Percentiles rank a stretch among this genome's conserved stretches.
Evolutionary conservation across 2,797 vertebrate genomes (phyloP).

Genomic region (Tangara arthus): DNA sequence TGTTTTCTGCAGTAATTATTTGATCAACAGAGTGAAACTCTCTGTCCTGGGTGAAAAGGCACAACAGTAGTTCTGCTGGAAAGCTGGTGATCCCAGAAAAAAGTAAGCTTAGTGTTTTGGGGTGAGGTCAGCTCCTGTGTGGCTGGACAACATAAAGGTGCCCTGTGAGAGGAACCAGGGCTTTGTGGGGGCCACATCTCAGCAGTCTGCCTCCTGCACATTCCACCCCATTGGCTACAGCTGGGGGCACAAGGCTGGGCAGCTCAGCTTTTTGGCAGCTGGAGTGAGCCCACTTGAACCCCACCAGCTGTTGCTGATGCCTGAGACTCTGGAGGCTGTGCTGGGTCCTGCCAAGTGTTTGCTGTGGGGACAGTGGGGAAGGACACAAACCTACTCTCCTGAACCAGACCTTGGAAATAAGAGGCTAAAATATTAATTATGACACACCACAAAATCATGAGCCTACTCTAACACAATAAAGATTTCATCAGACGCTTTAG

Average conservation of each 20-base stretch:
- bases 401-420: neutral
- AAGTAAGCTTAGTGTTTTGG: neutral
- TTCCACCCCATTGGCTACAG: accelerated
- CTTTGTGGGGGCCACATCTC: accelerated
- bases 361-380: neutral
- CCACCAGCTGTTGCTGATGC: accelerated
- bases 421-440: neutral
- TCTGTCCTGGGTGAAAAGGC: neutral
- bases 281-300: accelerated
- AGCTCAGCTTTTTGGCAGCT: neutral
- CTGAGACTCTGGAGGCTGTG: neutral
- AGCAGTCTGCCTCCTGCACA: neutral
- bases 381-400: neutral
- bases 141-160: neutral
- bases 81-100: neutral
- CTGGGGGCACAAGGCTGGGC: neutral
- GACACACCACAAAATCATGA: neutral
- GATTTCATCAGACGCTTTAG: neutral
- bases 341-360: neutral
- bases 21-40: neutral
- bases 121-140: neutral
- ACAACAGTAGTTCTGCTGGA: neutral
- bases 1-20: neutral
- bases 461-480: neutral
- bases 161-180: neutral